Evolutionary conservation across 2,888 invertebrate species (phyloP).

Genomic region (Nomada hirtipes): DNA sequence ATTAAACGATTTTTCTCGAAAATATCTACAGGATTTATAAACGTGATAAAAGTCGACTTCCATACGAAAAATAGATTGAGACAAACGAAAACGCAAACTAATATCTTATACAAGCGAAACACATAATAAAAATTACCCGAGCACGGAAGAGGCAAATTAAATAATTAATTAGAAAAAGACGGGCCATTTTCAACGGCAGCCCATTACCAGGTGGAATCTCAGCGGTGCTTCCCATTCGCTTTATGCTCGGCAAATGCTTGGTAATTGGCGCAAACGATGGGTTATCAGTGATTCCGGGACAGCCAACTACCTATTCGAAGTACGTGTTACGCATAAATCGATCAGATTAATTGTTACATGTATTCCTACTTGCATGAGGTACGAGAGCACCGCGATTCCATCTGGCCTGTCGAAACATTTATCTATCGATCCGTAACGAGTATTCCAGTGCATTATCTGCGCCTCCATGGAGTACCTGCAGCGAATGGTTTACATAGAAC

Average conservation of each 20-base stretch:
- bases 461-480: conserved; percentile 79
- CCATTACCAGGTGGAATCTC: conserved; percentile 68
- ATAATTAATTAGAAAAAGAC: not conserved
- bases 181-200: no score
- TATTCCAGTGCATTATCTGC: conserved; percentile 79
- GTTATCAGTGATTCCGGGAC: conserved; percentile 73
- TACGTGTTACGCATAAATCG: not conserved
- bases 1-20: no score
- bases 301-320: conserved; percentile 73
- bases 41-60: no score
- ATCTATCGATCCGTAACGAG: conserved; percentile 72
- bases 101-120: no score
- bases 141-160: not conserved
- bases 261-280: conserved; percentile 69
- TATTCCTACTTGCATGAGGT: conserved; percentile 73
- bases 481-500: not conserved
- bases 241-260: conserved; percentile 67
- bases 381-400: conserved; percentile 74
- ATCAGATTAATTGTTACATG: not conserved
- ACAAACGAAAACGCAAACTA: no score
- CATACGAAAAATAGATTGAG: no score
- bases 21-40: no score
- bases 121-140: no score
- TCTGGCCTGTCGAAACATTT: conserved; percentile 76
- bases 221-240: conserved; percentile 44